Base-by-base conservation (phyloP, 1,140 invertebrate genomes). In the Drosophila punjabiensis region DNA sequence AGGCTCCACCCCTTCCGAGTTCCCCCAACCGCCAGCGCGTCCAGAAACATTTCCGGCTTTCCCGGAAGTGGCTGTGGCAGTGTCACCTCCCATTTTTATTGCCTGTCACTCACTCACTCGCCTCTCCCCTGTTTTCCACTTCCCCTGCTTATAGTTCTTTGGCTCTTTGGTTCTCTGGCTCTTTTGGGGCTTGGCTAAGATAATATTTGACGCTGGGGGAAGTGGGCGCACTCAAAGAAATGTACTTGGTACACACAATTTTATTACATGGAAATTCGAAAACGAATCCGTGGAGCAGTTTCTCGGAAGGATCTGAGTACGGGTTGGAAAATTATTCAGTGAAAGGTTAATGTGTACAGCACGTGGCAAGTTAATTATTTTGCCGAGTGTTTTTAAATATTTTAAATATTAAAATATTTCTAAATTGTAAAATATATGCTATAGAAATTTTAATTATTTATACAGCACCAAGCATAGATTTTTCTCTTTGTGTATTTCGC, bases 31-130 rank as follows among this genome's bases (percentile, higher is more conserved):
- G 5, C 43, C 18, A 13, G 1, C 24, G 37, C 37, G 68, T 37
- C 69, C 70, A 73, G 69, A 60, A 62, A 74, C 37, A 62, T 74
- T 62, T 74, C 70, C 70, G 70, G 70, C 56, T 61, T 30, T 48
- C 18, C 55, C 71, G 71, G 71, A 74, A 74, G 71, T 74, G 69
- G 69, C 70, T 48, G 69, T 48, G 56, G 37, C 69, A 53, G 56
- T 74, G 71, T 74, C 71, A 59, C 71, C 68, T 74, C 56, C 71
- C 69, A 74, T 74, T 74, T 74, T 74, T 74, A 74, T 74, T 74
- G 71, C 71, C 71, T 74, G 71, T 75, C 71, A 75, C 69, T 75
- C 71, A 75, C 56, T 75, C 71, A 74, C 45, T 61, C 28, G 30
- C 28, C 43, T 14, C 28, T 28, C 13, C 39, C 39, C 63, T 50